Evolutionary conservation across 2,113 vertebrate genomes (phyloP).

Genomic region (Vidua chalybeata): DNA sequence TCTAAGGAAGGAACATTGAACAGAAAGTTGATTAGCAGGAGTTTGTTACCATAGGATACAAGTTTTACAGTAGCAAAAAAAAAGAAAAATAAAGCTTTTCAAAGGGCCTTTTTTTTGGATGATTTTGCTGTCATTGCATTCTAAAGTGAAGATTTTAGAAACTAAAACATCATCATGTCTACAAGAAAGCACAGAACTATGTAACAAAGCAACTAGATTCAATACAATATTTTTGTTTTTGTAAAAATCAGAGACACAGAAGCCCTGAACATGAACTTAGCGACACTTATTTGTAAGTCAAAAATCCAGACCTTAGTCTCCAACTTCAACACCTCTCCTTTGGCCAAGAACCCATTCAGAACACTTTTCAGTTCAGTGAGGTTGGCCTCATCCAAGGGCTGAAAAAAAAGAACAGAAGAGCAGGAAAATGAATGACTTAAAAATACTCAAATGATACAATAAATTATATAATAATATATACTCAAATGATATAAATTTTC

Average conservation of each 20-base stretch:
- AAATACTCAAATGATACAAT: not conserved
- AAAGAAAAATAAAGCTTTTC: not conserved
- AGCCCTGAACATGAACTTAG: not conserved
- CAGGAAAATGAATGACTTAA: not conserved
- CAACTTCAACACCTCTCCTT: constrained; percentile 88
- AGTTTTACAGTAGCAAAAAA: not conserved
- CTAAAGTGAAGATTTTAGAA: not conserved
- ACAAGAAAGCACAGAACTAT: not conserved
- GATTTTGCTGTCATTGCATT: not conserved
- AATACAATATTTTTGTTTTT: not conserved
- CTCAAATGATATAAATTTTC: not conserved
- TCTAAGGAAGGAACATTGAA: constrained; percentile 66
- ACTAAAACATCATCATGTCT: not conserved
- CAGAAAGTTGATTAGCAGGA: not conserved
- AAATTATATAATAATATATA: not conserved
- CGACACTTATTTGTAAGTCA: not conserved
- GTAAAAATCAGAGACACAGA: not conserved
- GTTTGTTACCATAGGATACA: not conserved
- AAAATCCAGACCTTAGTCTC: constrained; percentile 84
- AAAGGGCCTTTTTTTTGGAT: not conserved
- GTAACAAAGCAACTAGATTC: not conserved
- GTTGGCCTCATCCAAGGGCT: constrained; percentile 86
- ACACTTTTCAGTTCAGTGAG: constrained; percentile 86
- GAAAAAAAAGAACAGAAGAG: not conserved
- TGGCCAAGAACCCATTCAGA: constrained; percentile 87